phyloP scores from a whole-genome alignment of 1,140 invertebrate genomes.

The Bombus haemorrhoidalis region DNA sequence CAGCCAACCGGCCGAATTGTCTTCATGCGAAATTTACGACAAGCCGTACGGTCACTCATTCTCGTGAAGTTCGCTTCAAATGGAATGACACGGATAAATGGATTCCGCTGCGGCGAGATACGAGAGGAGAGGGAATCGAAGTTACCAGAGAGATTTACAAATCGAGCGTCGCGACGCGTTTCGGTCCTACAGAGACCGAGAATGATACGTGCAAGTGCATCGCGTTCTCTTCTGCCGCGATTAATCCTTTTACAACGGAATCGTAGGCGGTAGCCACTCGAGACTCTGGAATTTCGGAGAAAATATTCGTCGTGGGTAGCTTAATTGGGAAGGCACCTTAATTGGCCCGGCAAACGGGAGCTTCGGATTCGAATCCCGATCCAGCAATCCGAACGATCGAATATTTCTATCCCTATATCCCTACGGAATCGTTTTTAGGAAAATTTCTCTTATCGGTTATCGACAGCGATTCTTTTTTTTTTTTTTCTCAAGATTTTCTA shows the following conservation, averaged over 20 bases:
- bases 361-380: too few species aligned
- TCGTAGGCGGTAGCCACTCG: neutral
- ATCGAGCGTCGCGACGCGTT: slow-evolving; percentile 31
- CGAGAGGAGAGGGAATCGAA: neutral
- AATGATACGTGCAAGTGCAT: neutral
- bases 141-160: neutral
- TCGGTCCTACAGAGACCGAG: neutral
- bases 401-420: too few species aligned
- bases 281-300: too few species aligned
- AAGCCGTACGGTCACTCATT: neutral
- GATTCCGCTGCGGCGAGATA: neutral
- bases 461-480: too few species aligned
- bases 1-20: slow-evolving; percentile 17
- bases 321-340: too few species aligned
- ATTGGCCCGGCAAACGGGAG: too few species aligned
- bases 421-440: too few species aligned
- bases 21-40: slow-evolving; percentile 49
- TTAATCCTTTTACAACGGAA: neutral
- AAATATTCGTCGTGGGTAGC: too few species aligned
- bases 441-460: too few species aligned
- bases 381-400: too few species aligned
- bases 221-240: neutral
- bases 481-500: too few species aligned
- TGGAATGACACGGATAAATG: slow-evolving; percentile 29
- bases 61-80: neutral